Evolutionary conservation across 1,140 invertebrate genomes (phyloP).

Genomic region (Euwallacea similis): DNA sequence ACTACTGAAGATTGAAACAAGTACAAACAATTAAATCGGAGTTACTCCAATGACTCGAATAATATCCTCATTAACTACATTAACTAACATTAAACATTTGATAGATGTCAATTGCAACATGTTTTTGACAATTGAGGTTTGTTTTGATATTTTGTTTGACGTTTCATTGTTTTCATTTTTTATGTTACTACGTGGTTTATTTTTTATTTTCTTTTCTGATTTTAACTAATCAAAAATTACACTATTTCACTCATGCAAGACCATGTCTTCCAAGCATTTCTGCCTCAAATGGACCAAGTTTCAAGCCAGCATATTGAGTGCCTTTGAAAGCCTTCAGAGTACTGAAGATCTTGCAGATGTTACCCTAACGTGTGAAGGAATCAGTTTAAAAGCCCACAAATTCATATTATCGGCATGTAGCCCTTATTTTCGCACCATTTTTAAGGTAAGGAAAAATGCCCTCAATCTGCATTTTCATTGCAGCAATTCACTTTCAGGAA

Average conservation of each 20-base stretch:
- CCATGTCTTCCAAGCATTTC: slow-evolving; percentile 57
- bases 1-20: too few species aligned
- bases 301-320: slow-evolving; percentile 59
- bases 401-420: slow-evolving; percentile 59
- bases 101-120: too few species aligned
- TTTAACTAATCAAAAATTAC: slow-evolving; percentile 23
- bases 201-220: slow-evolving; percentile 29
- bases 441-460: slow-evolving; percentile 49
- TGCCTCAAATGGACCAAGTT: slow-evolving; percentile 69
- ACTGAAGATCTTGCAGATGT: slow-evolving; percentile 65
- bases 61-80: too few species aligned
- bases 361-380: slow-evolving; percentile 63
- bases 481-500: slow-evolving; percentile 57
- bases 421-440: slow-evolving; percentile 56
- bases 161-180: slow-evolving; percentile 29
- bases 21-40: too few species aligned
- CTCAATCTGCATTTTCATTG: neutral
- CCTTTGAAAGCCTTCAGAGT: slow-evolving; percentile 59
- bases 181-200: slow-evolving; percentile 34
- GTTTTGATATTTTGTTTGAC: slow-evolving; percentile 34
- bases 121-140: slow-evolving; percentile 17
- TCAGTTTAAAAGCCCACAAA: slow-evolving; percentile 58
- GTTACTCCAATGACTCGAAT: too few species aligned
- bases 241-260: slow-evolving; percentile 18
- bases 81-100: too few species aligned